Percentiles rank a stretch among this genome's conserved stretches.
These are phyloP conservation scores for Drosophila nr. perissopoda DNA, from an alignment of 2,888 invertebrate genomes.

Conservation along the genomic window DNA sequence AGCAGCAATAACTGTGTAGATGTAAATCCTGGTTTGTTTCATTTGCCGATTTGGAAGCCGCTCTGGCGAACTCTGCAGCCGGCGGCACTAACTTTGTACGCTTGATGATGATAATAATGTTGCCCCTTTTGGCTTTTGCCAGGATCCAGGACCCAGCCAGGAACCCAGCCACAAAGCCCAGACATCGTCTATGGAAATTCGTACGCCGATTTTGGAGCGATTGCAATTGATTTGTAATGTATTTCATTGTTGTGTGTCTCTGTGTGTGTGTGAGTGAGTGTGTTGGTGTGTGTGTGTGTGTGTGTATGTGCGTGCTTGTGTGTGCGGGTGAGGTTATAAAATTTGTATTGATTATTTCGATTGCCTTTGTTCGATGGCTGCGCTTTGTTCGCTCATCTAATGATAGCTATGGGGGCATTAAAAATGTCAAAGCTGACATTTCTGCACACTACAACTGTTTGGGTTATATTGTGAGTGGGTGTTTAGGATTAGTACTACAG, in stretches of 20 bases:
- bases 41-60: slow-evolving; percentile 77
- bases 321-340: slow-evolving; percentile 62
- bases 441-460: slow-evolving; percentile 28
- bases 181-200: slow-evolving; percentile 78
- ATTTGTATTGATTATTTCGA: slow-evolving; percentile 81
- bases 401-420: slow-evolving; percentile 79
- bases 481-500: slow-evolving; percentile 41
- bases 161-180: slow-evolving; percentile 59
- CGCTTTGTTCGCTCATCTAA: slow-evolving; percentile 76
- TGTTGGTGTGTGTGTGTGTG: slow-evolving; percentile 8
- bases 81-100: slow-evolving; percentile 77
- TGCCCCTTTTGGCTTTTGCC: slow-evolving; percentile 66
- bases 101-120: slow-evolving; percentile 79
- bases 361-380: slow-evolving; percentile 75
- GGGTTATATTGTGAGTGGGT: slow-evolving; percentile 10
- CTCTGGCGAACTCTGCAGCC: slow-evolving; percentile 53
- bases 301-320: slow-evolving; percentile 26
- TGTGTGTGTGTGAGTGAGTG: slow-evolving; percentile 20
- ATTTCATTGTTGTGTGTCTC: slow-evolving; percentile 72
- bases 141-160: slow-evolving; percentile 19
- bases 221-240: slow-evolving; percentile 81
- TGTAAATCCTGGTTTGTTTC: slow-evolving; percentile 81
- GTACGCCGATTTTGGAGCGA: slow-evolving; percentile 80
- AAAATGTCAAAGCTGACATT: slow-evolving; percentile 71
- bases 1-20: slow-evolving; percentile 80